Conservation (phyloP, 2,797 vertebrate genomes). For the Amblyraja radiata region DNA sequence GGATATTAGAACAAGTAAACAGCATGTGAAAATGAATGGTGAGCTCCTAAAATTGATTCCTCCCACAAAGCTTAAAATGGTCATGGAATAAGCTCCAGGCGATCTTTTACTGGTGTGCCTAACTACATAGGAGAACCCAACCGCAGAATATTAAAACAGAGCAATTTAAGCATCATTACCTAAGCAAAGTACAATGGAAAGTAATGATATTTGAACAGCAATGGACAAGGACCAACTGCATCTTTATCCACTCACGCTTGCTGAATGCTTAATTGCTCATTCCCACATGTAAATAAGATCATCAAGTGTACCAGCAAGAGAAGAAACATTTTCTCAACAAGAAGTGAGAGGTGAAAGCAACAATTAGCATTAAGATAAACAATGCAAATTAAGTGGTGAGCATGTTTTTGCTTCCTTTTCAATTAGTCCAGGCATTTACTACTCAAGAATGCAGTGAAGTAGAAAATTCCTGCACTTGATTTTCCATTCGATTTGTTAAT, state of each 20-base stretch:
- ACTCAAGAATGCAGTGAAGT: background rate
- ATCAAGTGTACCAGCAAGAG: background rate
- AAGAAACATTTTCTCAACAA: background rate
- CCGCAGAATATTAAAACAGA: background rate
- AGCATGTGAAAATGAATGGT: background rate
- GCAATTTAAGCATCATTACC: background rate
- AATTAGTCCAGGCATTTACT: background rate
- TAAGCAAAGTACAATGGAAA: background rate
- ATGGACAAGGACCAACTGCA: background rate
- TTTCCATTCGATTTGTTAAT: background rate
- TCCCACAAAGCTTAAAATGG: background rate
- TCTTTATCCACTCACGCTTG: background rate
- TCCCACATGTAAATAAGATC: background rate
- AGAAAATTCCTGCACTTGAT: background rate
- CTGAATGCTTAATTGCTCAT: background rate
- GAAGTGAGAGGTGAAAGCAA: background rate
- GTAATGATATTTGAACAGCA: background rate
- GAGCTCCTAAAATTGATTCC: background rate
- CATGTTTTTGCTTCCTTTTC: background rate
- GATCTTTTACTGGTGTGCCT: too few relatives aligned
- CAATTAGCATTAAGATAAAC: background rate
- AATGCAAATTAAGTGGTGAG: background rate
- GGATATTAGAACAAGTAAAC: background rate
- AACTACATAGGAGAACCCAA: background rate
- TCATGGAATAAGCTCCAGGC: background rate